Evolutionary conservation across 53 echinoderm and acorn worm genomes (phyloP), one percentile per base, ranked within the genome.

Genomic region (Hippasteria phrygiana): DNA sequence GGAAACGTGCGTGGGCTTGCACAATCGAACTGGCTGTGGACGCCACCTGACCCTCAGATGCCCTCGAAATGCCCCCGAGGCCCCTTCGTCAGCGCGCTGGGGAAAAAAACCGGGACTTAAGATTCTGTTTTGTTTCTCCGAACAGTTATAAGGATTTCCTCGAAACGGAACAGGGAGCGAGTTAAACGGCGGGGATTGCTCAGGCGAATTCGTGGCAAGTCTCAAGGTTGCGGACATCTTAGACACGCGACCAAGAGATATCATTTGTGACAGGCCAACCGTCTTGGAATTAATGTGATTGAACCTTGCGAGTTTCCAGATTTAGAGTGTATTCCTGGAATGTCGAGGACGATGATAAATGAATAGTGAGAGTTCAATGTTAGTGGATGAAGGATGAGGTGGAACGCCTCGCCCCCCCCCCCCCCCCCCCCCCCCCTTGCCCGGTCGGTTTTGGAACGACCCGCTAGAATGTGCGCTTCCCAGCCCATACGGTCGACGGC

Each of bases 241-340:
- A 41, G 22, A 28, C 59, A 79, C 79, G 62, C 79, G 48, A 53
- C 2, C 13, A 48, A 0, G 53, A n/a, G 16, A 50, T 16, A 50
- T 4, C 31, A n/a, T n/a, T n/a, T 17, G 34, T 54, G 53, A 59
- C 59, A 67, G 11, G 11, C 34, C 69, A 31, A 10, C 69, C 17
- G 37, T 37, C 2, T 24, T 28, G 38, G 24, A 42, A 55, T 39
- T 79, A 54, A 77, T 77, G 41, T 37, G 59, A 62, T 62, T 56
- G 56, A 78, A 79, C 20, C 77, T 9, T n/a, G n/a, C 74, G 0
- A 39, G 45, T 46, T 74, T 43, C 8, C n/a, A 59, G 69, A 36
- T 35, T 36, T 33, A 36, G 62, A 79, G n/a, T 79, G 37, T 29
- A 38, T 79, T 79, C 79, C 56, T 42, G 79, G 62, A 79, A 79